Percentiles rank a stretch among this genome's conserved stretches.
These are phyloP conservation scores for Genyomyrus donnyi DNA, from an alignment of 2,113 vertebrate species.

Conservation along the genomic window DNA sequence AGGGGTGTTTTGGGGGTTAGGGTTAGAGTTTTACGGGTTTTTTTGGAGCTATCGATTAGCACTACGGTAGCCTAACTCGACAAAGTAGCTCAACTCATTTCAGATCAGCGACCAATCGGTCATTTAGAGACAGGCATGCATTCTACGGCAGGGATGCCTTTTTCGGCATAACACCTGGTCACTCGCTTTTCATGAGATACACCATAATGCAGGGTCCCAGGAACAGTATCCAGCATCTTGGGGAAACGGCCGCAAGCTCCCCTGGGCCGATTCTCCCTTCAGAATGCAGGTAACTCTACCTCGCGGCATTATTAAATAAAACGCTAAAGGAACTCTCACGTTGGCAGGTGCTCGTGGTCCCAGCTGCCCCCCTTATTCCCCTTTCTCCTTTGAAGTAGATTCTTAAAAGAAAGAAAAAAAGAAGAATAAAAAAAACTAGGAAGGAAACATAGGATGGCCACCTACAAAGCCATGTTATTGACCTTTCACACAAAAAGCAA, in stretches of 20 bases:
- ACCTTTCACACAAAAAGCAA: not conserved
- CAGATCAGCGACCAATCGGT: too few relatives aligned
- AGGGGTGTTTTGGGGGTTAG: too few relatives aligned
- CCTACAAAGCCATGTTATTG: not conserved
- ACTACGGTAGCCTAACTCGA: too few relatives aligned
- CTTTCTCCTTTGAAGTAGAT: not conserved
- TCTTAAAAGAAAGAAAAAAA: not conserved
- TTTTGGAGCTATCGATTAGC: too few relatives aligned
- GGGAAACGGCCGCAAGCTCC: not conserved
- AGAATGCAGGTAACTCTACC: constrained; percentile 22
- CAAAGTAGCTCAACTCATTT: too few relatives aligned
- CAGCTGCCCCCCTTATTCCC: not conserved
- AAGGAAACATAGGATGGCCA: not conserved
- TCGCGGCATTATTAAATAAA: constrained; percentile 42
- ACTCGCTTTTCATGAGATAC: not conserved
- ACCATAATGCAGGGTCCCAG: constrained; percentile 4
- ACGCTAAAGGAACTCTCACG: constrained; percentile 14
- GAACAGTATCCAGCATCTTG: not conserved
- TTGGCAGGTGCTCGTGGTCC: not conserved
- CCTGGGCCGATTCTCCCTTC: not conserved
- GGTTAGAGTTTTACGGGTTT: too few relatives aligned
- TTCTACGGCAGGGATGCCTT: too few relatives aligned
- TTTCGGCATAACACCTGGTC: not conserved
- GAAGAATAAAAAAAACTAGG: not conserved
- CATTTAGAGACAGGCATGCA: too few relatives aligned